phyloP scores from a whole-genome alignment of 2,797 vertebrate genomes.

The Thalassophryne amazonica region DNA sequence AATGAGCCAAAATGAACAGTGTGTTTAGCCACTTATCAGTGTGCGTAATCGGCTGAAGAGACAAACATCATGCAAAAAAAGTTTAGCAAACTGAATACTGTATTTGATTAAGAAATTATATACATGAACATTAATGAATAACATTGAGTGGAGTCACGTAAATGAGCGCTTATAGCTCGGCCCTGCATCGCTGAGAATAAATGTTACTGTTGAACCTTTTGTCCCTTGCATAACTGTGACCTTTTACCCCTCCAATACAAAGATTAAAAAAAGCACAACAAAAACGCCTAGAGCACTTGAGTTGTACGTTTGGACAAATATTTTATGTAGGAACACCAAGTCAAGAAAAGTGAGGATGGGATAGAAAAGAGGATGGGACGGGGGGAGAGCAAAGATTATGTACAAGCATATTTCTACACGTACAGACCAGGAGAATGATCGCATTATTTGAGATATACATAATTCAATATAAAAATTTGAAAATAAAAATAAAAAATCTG shows the following conservation, averaged over 20 bases:
- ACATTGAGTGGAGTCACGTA: constrained; percentile 73
- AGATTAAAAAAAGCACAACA: constrained; percentile 50
- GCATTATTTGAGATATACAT: constrained; percentile 99
- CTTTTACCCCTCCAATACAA: background rate
- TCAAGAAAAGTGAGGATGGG: constrained; percentile 85
- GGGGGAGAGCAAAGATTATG: constrained; percentile 90
- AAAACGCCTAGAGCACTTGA: constrained; percentile 82
- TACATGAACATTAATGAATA: constrained; percentile 91
- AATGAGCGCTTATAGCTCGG: constrained; percentile 88
- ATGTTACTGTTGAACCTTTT: too few species aligned
- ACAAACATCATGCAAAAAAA: constrained; percentile 73
- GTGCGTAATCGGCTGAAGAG: constrained; percentile 55
- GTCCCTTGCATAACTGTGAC: too few species aligned
- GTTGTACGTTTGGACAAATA: constrained; percentile 86
- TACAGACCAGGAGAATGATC: constrained; percentile 98
- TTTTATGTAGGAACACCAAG: constrained; percentile 88
- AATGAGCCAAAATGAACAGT: constrained; percentile 60
- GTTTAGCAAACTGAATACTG: constrained; percentile 90
- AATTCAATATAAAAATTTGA: constrained; percentile 99
- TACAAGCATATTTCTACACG: constrained; percentile 99
- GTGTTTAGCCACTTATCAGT: constrained; percentile 57
- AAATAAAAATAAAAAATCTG: constrained; percentile 99
- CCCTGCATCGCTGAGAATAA: too few species aligned
- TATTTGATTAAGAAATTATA: constrained; percentile 93
- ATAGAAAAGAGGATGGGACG: constrained; percentile 78